Conservation (phyloP, 2,888 invertebrate genomes). For the Calliphora vomitoria region DNA sequence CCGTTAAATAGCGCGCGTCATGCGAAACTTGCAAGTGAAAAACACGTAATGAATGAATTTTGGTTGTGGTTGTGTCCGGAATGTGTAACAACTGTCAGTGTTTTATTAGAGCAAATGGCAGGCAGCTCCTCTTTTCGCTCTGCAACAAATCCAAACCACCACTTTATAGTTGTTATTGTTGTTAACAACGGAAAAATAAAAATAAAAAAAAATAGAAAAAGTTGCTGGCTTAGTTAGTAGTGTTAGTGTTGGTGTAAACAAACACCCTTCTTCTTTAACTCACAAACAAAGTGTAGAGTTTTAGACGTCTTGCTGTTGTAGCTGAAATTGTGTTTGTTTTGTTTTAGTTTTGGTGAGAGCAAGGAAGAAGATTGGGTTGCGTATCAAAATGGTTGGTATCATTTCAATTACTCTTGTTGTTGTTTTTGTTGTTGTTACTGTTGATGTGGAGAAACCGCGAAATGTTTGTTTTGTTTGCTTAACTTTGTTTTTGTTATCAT, state of each 20-base stretch:
- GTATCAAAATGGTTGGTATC: conserved; percentile 35
- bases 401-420: conserved; percentile 19
- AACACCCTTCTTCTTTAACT: conserved; percentile 39
- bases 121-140: conserved; percentile 37
- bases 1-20: conserved; percentile 55
- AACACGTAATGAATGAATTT: conserved; percentile 74
- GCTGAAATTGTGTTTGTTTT: conserved; percentile 27
- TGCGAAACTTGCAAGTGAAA: conserved; percentile 72
- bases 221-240: conserved; percentile 33
- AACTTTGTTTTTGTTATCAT: conserved; percentile 33
- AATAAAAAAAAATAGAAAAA: conserved; percentile 3
- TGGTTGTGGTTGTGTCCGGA: conserved; percentile 69
- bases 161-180: conserved; percentile 28
- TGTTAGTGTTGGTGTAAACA: conserved; percentile 42
- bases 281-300: conserved; percentile 48
- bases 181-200: conserved; percentile 17
- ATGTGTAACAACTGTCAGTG: conserved; percentile 51
- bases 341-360: background rate
- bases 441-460: conserved; percentile 56
- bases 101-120: background rate
- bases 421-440: background rate
- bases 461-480: conserved; percentile 59
- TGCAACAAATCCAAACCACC: conserved; percentile 10
- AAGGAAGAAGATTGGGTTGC: conserved; percentile 1
- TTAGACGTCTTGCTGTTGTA: conserved; percentile 17